phyloP scores from a whole-genome alignment of 2,797 vertebrate genomes.

The Adelosebastes latens region DNA sequence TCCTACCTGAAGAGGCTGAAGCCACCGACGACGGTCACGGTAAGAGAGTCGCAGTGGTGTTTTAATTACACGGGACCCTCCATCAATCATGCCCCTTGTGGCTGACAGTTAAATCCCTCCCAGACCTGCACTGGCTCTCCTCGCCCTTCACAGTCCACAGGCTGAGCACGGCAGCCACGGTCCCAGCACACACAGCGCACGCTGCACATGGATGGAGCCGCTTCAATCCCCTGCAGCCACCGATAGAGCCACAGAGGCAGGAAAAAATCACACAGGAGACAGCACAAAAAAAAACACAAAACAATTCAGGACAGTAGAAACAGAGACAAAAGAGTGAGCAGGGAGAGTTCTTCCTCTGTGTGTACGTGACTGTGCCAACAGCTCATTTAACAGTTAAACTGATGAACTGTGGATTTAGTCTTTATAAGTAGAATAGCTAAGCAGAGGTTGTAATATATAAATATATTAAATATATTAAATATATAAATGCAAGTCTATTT shows the following conservation, averaged over 20 bases:
- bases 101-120: conserved; percentile 76
- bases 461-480: no score
- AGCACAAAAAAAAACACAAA: conserved; percentile 8
- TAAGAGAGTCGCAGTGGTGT: conserved; percentile 53
- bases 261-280: conserved; percentile 31
- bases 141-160: conserved; percentile 76
- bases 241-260: conserved; percentile 30
- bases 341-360: neutral
- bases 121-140: conserved; percentile 50
- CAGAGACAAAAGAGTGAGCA: conserved; percentile 1
- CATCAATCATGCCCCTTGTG: conserved; percentile 67
- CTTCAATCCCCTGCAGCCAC: conserved; percentile 33
- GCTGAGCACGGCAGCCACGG: conserved; percentile 45
- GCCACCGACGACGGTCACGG: conserved; percentile 28
- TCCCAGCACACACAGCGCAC: conserved; percentile 26
- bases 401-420: neutral
- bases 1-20: conserved; percentile 47
- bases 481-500: no score
- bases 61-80: conserved; percentile 72
- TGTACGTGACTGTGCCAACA: neutral
- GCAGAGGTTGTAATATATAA: neutral
- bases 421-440: neutral
- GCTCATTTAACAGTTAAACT: neutral
- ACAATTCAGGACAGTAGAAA: conserved; percentile 28
- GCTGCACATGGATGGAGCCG: conserved; percentile 1